Conservation (phyloP, 1,140 invertebrate genomes). For the Sinonovacula constricta region DNA sequence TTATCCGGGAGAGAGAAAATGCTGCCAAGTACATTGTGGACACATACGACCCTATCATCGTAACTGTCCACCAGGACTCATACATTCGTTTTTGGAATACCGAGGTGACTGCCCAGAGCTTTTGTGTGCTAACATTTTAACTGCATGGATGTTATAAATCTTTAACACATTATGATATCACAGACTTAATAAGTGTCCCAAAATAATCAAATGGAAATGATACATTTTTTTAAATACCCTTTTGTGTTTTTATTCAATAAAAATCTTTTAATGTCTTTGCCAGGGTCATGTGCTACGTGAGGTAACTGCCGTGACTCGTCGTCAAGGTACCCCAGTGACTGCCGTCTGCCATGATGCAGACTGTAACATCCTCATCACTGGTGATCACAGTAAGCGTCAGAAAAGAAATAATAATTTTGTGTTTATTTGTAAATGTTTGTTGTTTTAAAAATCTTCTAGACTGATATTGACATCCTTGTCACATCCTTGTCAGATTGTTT, state of each 20-base stretch:
- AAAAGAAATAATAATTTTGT: no score
- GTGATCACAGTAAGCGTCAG: constrained; percentile 72
- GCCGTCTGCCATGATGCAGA: constrained; percentile 70
- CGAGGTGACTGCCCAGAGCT: constrained; percentile 52
- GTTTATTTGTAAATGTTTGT: no score
- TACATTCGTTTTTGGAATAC: constrained; percentile 75
- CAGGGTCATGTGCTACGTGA: constrained; percentile 71
- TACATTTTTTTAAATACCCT: no score
- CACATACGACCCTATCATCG: constrained; percentile 69
- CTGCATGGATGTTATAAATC: background rate
- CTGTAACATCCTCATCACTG: constrained; percentile 72
- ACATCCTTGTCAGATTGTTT: no score
- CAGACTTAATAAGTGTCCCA: no score
- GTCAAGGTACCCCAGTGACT: constrained; percentile 70
- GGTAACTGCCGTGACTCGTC: constrained; percentile 66
- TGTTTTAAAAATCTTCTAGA: no score
- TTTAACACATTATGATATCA: background rate
- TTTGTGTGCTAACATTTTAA: background rate
- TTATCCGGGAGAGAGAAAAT: constrained; percentile 52
- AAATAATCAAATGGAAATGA: no score
- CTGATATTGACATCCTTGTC: no score
- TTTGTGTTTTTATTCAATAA: no score
- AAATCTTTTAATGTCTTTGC: constrained; percentile 2
- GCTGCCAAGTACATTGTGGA: constrained; percentile 70
- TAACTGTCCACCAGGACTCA: constrained; percentile 73